Conservation (phyloP, 2,113 vertebrate genomes). For the Psammodynastes pulverulentus region DNA sequence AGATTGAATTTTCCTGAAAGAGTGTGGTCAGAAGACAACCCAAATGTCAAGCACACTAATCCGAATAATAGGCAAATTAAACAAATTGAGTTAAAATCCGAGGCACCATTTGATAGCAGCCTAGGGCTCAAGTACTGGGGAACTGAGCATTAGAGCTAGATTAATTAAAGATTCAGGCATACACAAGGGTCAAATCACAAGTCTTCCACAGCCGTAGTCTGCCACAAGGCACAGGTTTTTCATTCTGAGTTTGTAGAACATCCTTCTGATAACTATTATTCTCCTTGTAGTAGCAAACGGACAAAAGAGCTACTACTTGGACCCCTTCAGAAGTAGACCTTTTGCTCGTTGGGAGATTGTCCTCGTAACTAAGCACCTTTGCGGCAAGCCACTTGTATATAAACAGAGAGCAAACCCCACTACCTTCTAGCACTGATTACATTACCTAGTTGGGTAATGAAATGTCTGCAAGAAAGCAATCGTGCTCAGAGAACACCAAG, state of each 20-base stretch:
- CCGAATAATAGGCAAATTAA: background rate
- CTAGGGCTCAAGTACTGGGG: background rate
- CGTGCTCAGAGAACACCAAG: background rate
- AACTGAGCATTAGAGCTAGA: background rate
- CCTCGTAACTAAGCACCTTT: background rate
- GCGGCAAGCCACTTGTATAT: background rate
- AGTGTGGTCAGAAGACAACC: background rate
- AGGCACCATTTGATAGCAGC: background rate
- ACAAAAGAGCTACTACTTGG: background rate
- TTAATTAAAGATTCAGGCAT: background rate
- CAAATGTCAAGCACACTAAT: background rate
- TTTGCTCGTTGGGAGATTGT: background rate
- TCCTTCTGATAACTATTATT: background rate
- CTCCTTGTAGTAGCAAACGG: background rate
- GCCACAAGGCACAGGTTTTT: background rate
- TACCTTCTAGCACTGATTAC: background rate
- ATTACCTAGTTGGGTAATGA: background rate
- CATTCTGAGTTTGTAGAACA: background rate
- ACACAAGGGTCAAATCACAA: background rate
- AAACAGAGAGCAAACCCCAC: background rate
- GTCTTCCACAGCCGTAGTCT: background rate
- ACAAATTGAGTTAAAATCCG: background rate
- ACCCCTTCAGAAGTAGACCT: background rate
- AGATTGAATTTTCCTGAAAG: background rate
- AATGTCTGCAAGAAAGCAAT: background rate